Evolutionary conservation across 2,888 invertebrate genomes (phyloP).

Genomic region (Eristalis intricaria): DNA sequence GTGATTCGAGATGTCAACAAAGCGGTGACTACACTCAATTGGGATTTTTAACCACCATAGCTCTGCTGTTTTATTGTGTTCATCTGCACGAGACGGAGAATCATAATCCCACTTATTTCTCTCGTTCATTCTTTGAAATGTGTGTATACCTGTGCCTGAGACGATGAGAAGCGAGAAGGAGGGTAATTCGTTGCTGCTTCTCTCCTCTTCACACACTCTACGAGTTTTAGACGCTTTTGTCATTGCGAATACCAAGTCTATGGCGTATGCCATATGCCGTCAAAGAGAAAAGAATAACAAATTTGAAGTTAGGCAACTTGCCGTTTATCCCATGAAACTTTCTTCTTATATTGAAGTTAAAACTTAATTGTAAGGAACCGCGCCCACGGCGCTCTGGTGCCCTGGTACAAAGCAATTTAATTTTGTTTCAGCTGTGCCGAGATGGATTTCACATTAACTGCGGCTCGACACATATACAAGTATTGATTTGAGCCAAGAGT

Average conservation of each 20-base stretch:
- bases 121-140: conserved; percentile 2
- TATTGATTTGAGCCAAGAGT: background rate
- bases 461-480: background rate
- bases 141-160: background rate
- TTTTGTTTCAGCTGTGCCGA: background rate
- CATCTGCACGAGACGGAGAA: background rate
- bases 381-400: background rate
- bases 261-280: background rate
- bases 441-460: background rate
- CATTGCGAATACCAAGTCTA: background rate
- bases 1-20: conserved; percentile 11
- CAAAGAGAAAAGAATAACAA: background rate
- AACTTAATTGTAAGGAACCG: conserved; percentile 1
- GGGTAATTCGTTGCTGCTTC: background rate
- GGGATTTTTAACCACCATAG: conserved; percentile 10
- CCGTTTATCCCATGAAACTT: background rate
- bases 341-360: background rate
- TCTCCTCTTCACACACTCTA: background rate
- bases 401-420: background rate
- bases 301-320: conserved; percentile 1
- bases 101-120: conserved; percentile 6
- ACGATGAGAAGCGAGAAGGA: conserved; percentile 1
- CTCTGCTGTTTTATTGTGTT: background rate
- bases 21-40: conserved; percentile 5
- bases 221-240: background rate